Base-by-base conservation (phyloP, 2,888 invertebrate genomes). In the Drepana falcataria region DNA sequence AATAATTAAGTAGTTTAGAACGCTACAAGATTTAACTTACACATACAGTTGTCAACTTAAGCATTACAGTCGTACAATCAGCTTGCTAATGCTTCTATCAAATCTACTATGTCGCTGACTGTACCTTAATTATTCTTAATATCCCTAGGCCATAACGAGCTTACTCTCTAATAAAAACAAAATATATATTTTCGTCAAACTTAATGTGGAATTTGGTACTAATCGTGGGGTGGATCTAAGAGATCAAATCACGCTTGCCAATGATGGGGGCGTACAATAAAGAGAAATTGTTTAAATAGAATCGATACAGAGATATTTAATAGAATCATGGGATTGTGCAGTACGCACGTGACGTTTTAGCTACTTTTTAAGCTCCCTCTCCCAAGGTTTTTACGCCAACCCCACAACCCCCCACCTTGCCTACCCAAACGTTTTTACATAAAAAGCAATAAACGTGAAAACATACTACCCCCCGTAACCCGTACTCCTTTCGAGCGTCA, bases 141-240 rank as follows among this genome's bases (percentile, higher is more conserved):
- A 40, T 40, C 40, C 4, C 40, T 37, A 33, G 6, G 21, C 35
- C 35, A 21, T 49, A 49, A 21, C 33, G 34, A 34, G 33, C 5
- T 37, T 34, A 40, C 41, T 51, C 35, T 40, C 33, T 40, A 40
- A 6, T 49, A 49, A 44, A 44, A 49, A 49, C 35, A 55, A 59
- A 57, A 55, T 47, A 47, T 54, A 56, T 53, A 61, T 60, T 60
- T 60, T 63, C 48, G 61, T 56, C 44, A 64, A 63, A 64, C 64
- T 63, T 64, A 66, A 63, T 59, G 57, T 59, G 44, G 57, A 59
- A 60, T 59, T 59, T 61, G 59, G 61, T 54, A 53, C 51, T 58
- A 48, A 60, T 54, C 59, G 62, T 64, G 62, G 66, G 60, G 59
- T 64, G 57, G 57, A 59, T 56, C 57, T 49, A 35, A 58, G 64